Evolutionary conservation across 2,888 invertebrate species (phyloP).

Genomic region (Petrophora chlorosata): DNA sequence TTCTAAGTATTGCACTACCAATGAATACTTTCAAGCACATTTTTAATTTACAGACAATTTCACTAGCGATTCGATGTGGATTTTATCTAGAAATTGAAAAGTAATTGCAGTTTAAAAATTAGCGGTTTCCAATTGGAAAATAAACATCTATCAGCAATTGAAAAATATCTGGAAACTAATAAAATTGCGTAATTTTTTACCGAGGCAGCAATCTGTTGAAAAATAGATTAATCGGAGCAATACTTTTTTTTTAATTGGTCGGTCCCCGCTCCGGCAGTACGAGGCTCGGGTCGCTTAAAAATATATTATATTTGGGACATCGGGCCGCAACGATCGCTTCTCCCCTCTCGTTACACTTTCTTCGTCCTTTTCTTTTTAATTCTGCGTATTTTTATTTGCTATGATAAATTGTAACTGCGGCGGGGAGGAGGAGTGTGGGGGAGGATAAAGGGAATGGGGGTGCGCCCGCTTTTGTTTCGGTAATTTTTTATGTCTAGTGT

Average conservation of each 20-base stretch:
- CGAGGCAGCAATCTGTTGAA: no score
- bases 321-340: slow-evolving; percentile 59
- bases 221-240: slow-evolving; percentile 29
- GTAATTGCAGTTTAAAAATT: background rate
- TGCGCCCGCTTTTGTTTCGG: slow-evolving; percentile 76
- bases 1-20: background rate
- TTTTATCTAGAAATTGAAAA: background rate
- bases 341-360: slow-evolving; percentile 71
- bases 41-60: background rate
- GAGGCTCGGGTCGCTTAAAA: slow-evolving; percentile 50
- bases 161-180: background rate
- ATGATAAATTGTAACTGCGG: slow-evolving; percentile 82
- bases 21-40: background rate
- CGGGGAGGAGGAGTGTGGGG: slow-evolving; percentile 50
- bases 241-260: no score
- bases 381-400: slow-evolving; percentile 82
- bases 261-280: no score
- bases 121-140: background rate
- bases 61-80: slow-evolving; percentile 1
- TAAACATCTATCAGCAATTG: background rate
- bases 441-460: slow-evolving; percentile 38
- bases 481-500: slow-evolving; percentile 82
- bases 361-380: slow-evolving; percentile 81
- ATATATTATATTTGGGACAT: slow-evolving; percentile 69
- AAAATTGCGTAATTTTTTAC: background rate